A percentile compares a stretch with the other conserved stretches of the same genome.
These are phyloP conservation scores for Latrodectus hesperus DNA, from an alignment of 2,888 invertebrate species.

Conservation along the genomic window DNA sequence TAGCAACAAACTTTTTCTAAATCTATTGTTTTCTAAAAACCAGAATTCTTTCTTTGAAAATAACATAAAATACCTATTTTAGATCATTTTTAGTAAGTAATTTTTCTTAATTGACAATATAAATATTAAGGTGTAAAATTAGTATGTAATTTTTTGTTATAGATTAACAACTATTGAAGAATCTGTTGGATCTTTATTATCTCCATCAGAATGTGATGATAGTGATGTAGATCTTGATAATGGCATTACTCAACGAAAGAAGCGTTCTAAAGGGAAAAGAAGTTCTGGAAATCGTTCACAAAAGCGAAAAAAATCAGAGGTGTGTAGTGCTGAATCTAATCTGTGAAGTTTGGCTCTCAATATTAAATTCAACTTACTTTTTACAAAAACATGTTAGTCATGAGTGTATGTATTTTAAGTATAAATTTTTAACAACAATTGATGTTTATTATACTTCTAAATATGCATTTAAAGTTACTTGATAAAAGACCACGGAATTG, in stretches of 20 bases:
- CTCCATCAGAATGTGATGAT: constrained; percentile 85
- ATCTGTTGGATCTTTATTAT: constrained; percentile 81
- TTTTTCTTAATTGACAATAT: not conserved
- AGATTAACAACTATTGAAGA: constrained; percentile 74
- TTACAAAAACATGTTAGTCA: no score
- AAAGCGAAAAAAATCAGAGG: constrained; percentile 85
- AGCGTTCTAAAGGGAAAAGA: constrained; percentile 40
- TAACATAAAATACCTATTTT: not conserved
- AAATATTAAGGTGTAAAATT: not conserved
- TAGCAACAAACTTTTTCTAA: no score
- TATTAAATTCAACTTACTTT: no score
- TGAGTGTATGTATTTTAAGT: no score
- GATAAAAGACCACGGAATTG: no score
- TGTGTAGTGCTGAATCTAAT: constrained; percentile 69
- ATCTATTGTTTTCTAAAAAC: no score
- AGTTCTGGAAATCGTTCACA: constrained; percentile 71
- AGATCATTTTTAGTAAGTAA: not conserved
- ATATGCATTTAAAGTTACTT: no score
- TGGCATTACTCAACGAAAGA: constrained; percentile 4
- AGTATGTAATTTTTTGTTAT: not conserved
- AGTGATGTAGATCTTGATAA: constrained; percentile 84
- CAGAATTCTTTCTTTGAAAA: no score
- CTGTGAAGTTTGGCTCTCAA: no score
- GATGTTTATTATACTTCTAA: no score
- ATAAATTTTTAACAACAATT: no score